Evolutionary conservation across 2,888 invertebrate genomes (phyloP), one percentile per base, ranked within the genome.

Genomic region (Leptopilina syphax): DNA sequence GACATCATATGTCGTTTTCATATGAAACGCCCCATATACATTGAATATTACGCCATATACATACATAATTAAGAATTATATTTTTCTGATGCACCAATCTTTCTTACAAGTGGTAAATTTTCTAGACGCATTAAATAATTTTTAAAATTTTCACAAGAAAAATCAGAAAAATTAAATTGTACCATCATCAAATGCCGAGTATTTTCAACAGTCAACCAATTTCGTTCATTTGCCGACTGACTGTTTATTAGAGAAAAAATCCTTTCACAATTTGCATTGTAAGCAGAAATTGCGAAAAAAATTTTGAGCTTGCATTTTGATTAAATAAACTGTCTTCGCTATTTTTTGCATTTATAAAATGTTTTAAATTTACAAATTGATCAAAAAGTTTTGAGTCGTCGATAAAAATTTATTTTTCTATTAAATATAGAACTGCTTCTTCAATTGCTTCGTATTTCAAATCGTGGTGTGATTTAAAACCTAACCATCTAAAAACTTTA

Each of bases 141-240:
- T 13, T n/a, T n/a, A 60, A 60, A 60, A n/a, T 3, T 18, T 60
- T 60, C 60, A n/a, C 60, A 60, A n/a, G 60, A n/a, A 60, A 60
- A 60, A n/a, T 60, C 60, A 18, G 60, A 60, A n/a, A 60, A 60
- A n/a, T 60, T 60, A 7, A 18, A 60, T n/a, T 60, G 60, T 2
- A 18, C 18, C 3, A 60, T 60, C n/a, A 60, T 60, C 13, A 18
- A 4, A 60, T 60, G 13, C 0, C n/a, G n/a, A 63, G 63, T 44
- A 65, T 63, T 68, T 70, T 70, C 44, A 7, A 78, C 68, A 27
- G 57, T 34, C 0, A 57, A 13, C 13, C 67, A 47, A 18, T 68
- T 68, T 3, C 67, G 13, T 68, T 68, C 47, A 27, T 27, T 27
- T 27, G 47, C 3, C 47, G 2, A 47, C 18, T 47, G 24, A 44